Conservation (phyloP, 2,888 invertebrate genomes). For the Lasioglossum oenotherae region DNA sequence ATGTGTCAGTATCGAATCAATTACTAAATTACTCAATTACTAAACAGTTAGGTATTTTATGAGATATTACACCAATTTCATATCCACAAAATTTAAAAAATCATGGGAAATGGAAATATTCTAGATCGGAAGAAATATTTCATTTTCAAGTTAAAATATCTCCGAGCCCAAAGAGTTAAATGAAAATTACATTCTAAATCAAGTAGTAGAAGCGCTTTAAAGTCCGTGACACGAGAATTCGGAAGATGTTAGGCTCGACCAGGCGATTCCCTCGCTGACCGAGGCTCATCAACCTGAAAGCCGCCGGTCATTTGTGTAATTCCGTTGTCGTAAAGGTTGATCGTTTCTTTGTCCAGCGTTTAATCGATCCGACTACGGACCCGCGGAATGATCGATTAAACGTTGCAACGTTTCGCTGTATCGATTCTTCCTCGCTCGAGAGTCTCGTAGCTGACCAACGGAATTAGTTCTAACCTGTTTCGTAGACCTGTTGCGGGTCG, state of each 20-base stretch:
- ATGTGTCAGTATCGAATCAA: too few species aligned
- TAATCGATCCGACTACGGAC: constrained; percentile 26
- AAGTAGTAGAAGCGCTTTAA: not conserved
- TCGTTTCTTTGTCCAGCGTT: constrained; percentile 37
- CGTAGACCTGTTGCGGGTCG: not conserved
- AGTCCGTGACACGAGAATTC: not conserved
- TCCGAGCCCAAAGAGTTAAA: too few species aligned
- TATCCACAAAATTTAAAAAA: too few species aligned
- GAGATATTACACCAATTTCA: too few species aligned
- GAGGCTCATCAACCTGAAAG: constrained; percentile 37
- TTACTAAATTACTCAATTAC: too few species aligned
- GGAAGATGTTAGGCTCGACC: not conserved
- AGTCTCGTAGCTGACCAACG: not conserved
- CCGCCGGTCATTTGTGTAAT: constrained; percentile 36
- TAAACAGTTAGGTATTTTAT: too few species aligned
- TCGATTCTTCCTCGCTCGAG: constrained; percentile 20
- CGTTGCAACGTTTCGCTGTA: not conserved
- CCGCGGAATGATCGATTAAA: constrained; percentile 40
- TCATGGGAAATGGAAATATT: too few species aligned
- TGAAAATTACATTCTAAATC: not conserved
- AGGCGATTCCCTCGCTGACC: not conserved
- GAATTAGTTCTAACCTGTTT: constrained; percentile 1
- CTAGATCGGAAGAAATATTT: too few species aligned
- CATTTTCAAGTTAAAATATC: too few species aligned
- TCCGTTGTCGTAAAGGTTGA: constrained; percentile 37